Conservation (phyloP, 2,888 invertebrate genomes). For the Lydus trimaculatus region DNA sequence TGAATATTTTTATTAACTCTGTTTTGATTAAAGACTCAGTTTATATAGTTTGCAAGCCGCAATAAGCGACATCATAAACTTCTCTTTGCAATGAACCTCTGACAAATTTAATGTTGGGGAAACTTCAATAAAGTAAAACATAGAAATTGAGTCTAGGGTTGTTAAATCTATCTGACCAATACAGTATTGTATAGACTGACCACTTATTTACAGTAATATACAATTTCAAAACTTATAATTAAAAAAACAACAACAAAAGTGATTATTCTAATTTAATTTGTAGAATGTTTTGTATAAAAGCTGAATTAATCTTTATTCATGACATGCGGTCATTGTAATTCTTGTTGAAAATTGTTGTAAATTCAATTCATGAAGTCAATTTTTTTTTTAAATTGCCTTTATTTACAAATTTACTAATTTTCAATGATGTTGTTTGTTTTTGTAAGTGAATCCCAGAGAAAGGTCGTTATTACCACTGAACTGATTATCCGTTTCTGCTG, state of each 20-base stretch:
- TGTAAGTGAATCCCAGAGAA: neutral
- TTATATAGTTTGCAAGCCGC: neutral
- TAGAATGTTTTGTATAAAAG: neutral
- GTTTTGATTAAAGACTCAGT: neutral
- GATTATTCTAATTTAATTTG: neutral
- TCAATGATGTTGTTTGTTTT: neutral
- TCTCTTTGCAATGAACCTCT: neutral
- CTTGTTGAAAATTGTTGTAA: constrained; percentile 22
- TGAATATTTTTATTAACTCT: neutral
- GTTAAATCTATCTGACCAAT: neutral
- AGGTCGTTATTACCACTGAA: neutral
- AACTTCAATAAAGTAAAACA: neutral
- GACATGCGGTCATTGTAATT: constrained; percentile 16
- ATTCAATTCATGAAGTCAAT: constrained; percentile 15
- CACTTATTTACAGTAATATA: too few relatives aligned
- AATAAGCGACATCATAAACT: neutral
- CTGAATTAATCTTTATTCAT: constrained; percentile 23
- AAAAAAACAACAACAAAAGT: neutral
- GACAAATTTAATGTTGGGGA: neutral
- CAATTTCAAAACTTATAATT: neutral
- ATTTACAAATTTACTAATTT: neutral
- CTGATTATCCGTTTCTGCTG: neutral
- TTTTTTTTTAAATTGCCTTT: neutral
- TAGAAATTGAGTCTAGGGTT: neutral
- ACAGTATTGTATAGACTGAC: too few relatives aligned